A percentile compares a stretch with the other conserved stretches of the same genome.
Conservation (phyloP, 2,797 vertebrate genomes). For the Lepidocolaptes lacrymiger region DNA sequence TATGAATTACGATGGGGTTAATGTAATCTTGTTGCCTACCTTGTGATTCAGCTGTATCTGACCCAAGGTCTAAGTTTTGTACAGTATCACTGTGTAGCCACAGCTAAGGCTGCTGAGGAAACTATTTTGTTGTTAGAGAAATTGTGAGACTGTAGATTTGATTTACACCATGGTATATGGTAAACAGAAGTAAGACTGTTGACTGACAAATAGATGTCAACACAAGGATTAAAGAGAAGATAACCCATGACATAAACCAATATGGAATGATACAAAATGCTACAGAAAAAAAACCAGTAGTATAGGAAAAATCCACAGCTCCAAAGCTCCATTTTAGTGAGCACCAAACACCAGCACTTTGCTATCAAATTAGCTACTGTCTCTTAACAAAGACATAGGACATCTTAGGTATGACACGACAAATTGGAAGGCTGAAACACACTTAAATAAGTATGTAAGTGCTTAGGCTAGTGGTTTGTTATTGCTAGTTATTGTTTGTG, state of each 20-base stretch:
- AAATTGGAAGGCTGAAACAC: not conserved
- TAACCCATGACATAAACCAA: not conserved
- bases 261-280: not conserved
- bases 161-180: not conserved
- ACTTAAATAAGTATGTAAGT: not conserved
- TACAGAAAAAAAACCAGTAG: not conserved
- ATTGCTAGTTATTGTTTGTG: not conserved
- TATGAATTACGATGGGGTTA: not conserved
- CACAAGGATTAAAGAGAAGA: not conserved
- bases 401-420: not conserved
- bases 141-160: not conserved
- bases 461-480: not conserved
- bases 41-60: not conserved
- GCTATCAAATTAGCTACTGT: not conserved
- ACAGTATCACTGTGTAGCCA: not conserved
- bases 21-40: not conserved
- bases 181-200: not conserved
- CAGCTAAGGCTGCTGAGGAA: not conserved
- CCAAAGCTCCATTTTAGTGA: not conserved
- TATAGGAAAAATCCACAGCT: not conserved
- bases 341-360: not conserved
- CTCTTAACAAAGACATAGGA: not conserved
- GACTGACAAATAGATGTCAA: not conserved
- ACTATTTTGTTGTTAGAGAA: not conserved
- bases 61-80: not conserved